These are phyloP conservation scores for Zonitis immaculata DNA, from an alignment of 2,888 invertebrate genomes.

Conservation along the genomic window DNA sequence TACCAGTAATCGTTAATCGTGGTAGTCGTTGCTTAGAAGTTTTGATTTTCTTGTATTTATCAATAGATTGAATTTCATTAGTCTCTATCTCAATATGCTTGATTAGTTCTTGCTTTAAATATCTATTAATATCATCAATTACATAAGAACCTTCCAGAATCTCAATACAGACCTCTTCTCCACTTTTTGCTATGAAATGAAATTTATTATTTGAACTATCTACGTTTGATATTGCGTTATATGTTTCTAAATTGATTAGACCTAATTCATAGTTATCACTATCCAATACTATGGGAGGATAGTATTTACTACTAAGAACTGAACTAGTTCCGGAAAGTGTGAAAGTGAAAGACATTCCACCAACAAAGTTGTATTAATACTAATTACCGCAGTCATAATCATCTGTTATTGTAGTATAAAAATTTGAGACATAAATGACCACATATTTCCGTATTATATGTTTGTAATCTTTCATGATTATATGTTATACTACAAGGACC, in stretches of 20 bases:
- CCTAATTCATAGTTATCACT: conserved; percentile 22
- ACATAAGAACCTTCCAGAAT: conserved; percentile 12
- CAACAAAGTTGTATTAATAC: conserved; percentile 16
- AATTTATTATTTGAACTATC: conserved; percentile 6
- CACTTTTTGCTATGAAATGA: not conserved
- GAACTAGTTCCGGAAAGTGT: conserved; percentile 23
- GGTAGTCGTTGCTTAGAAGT: not conserved
- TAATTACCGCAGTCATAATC: not conserved
- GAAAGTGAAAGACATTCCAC: conserved; percentile 18
- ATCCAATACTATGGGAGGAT: conserved; percentile 19
- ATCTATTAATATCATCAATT: conserved; percentile 11
- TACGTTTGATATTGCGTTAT: conserved; percentile 25
- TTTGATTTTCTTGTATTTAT: not conserved
- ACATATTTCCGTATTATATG: conserved; percentile 5
- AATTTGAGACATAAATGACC: conserved; percentile 14
- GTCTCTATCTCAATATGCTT: not conserved
- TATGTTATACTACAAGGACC: conserved; percentile 2
- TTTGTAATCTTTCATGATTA: conserved; percentile 9
- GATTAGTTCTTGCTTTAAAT: not conserved
- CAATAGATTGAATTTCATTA: not conserved
- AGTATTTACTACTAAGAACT: conserved; percentile 19
- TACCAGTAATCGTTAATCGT: not conserved
- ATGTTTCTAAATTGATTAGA: conserved; percentile 22
- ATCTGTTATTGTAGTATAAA: conserved; percentile 16
- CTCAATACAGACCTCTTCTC: not conserved